Conservation (phyloP, 30 jellyfish, hydroid and myxozoan genomes). For the Cassiopea andromeda region DNA sequence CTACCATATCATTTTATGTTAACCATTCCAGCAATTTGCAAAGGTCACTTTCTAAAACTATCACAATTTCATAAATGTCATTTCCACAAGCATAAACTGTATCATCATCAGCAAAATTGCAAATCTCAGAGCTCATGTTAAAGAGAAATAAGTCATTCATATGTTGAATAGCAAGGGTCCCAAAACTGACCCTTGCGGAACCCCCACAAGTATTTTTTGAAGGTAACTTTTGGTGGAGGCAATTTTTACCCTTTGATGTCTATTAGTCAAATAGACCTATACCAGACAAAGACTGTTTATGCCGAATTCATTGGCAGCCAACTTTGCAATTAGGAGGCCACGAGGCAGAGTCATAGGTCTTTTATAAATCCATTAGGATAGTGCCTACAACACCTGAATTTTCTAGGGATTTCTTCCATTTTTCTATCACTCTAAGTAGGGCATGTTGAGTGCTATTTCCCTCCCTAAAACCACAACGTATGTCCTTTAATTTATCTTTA, state of each 20-base stretch:
- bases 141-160: background rate
- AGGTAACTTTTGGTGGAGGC: constrained; percentile 9
- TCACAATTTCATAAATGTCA: constrained; percentile 3
- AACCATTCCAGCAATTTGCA: constrained; percentile 53
- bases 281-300: constrained; percentile 19
- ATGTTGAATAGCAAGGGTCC: constrained; percentile 35
- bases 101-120: background rate
- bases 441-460: background rate
- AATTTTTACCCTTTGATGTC: constrained; percentile 30
- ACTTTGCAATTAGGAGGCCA: constrained; percentile 39
- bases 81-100: background rate
- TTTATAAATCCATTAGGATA: constrained; percentile 9
- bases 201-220: constrained; percentile 10
- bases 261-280: constrained; percentile 6
- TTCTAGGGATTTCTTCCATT: constrained; percentile 6
- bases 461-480: background rate
- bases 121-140: constrained; percentile 13
- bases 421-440: constrained; percentile 6
- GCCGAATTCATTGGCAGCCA: constrained; percentile 31
- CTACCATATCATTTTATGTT: constrained; percentile 24
- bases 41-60: background rate
- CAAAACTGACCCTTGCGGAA: constrained; percentile 25
- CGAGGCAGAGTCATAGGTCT: constrained; percentile 26
- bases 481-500: background rate
- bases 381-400: constrained; percentile 15